These are phyloP conservation scores for Zoroaster sp. DNA, from an alignment of 53 echinoderm and acorn worm species.

Conservation along the genomic window DNA sequence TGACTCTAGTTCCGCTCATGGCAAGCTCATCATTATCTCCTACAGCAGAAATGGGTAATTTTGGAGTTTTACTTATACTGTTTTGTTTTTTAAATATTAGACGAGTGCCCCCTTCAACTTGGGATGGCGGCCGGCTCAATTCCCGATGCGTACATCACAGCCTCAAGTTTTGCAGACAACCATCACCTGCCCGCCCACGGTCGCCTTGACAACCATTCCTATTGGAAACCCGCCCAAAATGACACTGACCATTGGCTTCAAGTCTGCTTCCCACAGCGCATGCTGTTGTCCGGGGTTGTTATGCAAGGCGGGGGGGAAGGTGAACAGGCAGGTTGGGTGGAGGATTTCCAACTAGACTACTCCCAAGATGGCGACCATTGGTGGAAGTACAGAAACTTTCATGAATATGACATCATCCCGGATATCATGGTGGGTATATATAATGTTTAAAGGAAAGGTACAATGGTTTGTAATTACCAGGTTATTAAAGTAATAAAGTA, in stretches of 20 bases:
- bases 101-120: conserved; percentile 64
- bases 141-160: conserved; percentile 45
- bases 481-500: too few relatives aligned
- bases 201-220: conserved; percentile 23
- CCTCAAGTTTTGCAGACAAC: conserved; percentile 46
- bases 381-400: conserved; percentile 71
- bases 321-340: conserved; percentile 71
- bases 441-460: too few relatives aligned
- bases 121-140: conserved; percentile 53
- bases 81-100: too few relatives aligned
- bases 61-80: too few relatives aligned
- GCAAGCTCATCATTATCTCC: too few relatives aligned
- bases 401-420: background rate
- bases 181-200: conserved; percentile 40
- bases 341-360: conserved; percentile 68
- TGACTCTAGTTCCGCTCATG: too few relatives aligned
- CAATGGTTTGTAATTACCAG: too few relatives aligned
- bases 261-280: conserved; percentile 72
- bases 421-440: background rate
- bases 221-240: conserved; percentile 58
- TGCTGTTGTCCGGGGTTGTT: conserved; percentile 71
- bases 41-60: too few relatives aligned
- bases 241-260: conserved; percentile 61
- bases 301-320: conserved; percentile 63
- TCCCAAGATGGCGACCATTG: conserved; percentile 48